Conservation (phyloP, 2,797 vertebrate genomes). For the Smutsia gigantea region DNA sequence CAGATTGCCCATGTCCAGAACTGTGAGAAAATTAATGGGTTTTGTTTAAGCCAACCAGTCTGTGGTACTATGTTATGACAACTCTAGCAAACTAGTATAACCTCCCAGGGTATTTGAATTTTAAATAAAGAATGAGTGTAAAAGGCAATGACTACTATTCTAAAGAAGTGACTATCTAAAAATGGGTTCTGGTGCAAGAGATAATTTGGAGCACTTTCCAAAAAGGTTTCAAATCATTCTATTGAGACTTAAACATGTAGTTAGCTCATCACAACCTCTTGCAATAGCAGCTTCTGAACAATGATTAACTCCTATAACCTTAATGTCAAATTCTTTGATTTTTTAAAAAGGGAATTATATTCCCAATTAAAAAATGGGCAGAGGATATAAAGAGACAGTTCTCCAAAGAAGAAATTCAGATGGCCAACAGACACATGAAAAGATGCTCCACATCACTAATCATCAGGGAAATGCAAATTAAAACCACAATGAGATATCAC, state of each 20-base stretch:
- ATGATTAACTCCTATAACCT: neutral
- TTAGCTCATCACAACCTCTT: neutral
- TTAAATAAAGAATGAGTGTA: neutral
- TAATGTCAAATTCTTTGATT: slow-evolving; percentile 9
- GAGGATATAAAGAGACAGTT: no score
- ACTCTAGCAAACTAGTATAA: neutral
- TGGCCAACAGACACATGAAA: no score
- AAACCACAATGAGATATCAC: no score
- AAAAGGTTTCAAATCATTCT: neutral
- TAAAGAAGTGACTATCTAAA: neutral
- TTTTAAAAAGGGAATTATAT: neutral
- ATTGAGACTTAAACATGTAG: neutral
- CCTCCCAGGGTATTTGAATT: neutral
- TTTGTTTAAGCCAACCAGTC: neutral
- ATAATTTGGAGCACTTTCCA: neutral
- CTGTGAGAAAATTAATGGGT: neutral
- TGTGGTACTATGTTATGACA: neutral
- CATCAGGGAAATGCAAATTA: no score
- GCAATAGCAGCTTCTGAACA: neutral
- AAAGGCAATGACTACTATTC: neutral
- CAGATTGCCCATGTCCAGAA: neutral
- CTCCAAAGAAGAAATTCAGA: no score
- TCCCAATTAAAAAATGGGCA: neutral
- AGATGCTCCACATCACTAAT: no score
- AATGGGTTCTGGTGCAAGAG: neutral